A percentile compares a stretch with the other conserved stretches of the same genome.
Conservation (phyloP, 2,113 vertebrate genomes). For the Upupa epops region DNA sequence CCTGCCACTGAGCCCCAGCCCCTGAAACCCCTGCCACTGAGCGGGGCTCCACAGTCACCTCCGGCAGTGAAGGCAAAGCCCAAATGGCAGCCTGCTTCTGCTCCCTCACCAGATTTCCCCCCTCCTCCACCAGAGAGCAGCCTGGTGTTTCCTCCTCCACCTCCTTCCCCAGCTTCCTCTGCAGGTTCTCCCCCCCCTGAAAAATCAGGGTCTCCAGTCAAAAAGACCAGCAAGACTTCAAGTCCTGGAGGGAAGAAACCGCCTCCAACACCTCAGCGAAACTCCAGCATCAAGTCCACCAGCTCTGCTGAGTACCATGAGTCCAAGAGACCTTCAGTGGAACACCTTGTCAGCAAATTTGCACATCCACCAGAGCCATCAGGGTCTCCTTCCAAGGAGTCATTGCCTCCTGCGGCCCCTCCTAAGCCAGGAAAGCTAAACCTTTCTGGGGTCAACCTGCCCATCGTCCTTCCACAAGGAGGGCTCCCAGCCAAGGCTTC, state of each 20-base stretch:
- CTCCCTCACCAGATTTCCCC: constrained; percentile 85
- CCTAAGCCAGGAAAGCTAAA: constrained; percentile 95
- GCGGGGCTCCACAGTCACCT: constrained; percentile 80
- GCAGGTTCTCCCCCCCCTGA: constrained; percentile 77
- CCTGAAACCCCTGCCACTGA: constrained; percentile 68
- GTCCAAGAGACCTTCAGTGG: constrained; percentile 85
- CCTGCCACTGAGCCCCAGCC: constrained; percentile 68
- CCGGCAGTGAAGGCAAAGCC: constrained; percentile 94
- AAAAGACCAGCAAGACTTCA: constrained; percentile 79
- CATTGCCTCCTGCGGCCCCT: constrained; percentile 81
- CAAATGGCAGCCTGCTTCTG: constrained; percentile 87
- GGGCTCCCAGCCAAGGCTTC: constrained; percentile 44
- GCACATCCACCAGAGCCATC: constrained; percentile 74
- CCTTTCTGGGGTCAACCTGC: constrained; percentile 82
- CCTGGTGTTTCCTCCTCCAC: constrained; percentile 82
- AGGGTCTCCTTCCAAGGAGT: constrained; percentile 83
- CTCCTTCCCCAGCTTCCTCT: constrained; percentile 77
- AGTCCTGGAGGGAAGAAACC: constrained; percentile 85
- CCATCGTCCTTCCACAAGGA: constrained; percentile 80
- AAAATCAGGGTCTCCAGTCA: constrained; percentile 80
- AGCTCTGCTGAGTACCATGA: constrained; percentile 82
- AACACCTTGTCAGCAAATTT: constrained; percentile 90
- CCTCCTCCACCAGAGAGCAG: constrained; percentile 90
- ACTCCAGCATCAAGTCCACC: constrained; percentile 86
- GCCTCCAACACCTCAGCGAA: constrained; percentile 89